Evolutionary conservation across 2,888 invertebrate species (phyloP).

Genomic region (Anorthoa munda): DNA sequence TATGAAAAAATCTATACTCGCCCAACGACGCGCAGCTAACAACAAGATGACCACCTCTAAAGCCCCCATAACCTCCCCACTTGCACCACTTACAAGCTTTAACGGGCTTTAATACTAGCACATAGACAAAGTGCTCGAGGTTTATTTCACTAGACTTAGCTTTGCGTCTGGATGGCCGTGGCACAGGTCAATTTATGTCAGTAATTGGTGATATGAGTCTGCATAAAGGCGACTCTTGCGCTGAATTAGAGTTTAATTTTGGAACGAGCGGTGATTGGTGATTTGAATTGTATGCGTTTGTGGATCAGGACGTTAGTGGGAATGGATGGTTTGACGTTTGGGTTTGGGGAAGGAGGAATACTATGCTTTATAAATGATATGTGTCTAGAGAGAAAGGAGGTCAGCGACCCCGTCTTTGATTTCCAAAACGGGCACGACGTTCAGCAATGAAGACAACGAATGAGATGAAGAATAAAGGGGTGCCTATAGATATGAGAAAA

Average conservation of each 20-base stretch:
- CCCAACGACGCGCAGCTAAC: not conserved
- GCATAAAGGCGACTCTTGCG: conserved; percentile 48
- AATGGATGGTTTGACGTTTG: no score
- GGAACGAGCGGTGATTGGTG: conserved; percentile 30
- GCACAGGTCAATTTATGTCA: conserved; percentile 73
- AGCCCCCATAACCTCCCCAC: conserved; percentile 41
- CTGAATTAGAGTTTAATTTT: conserved; percentile 46
- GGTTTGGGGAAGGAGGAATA: no score
- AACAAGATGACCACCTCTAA: not conserved
- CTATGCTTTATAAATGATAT: no score
- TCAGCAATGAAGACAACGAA: no score
- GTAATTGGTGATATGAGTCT: conserved; percentile 74
- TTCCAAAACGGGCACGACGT: no score
- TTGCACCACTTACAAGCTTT: conserved; percentile 74
- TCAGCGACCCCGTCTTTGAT: no score
- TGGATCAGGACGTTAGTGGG: not conserved
- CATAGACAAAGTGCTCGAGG: conserved; percentile 82
- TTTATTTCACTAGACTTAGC: conserved; percentile 82
- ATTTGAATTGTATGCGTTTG: conserved; percentile 13
- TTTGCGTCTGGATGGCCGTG: conserved; percentile 68
- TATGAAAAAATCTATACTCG: not conserved
- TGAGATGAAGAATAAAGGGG: no score
- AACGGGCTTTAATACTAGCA: conserved; percentile 81
- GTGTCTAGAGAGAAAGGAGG: no score
- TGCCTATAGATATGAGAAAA: no score